A percentile compares a stretch with the other conserved stretches of the same genome.
These are phyloP conservation scores for Halcyon badia DNA, from an alignment of 2,797 vertebrate species.

Conservation along the genomic window DNA sequence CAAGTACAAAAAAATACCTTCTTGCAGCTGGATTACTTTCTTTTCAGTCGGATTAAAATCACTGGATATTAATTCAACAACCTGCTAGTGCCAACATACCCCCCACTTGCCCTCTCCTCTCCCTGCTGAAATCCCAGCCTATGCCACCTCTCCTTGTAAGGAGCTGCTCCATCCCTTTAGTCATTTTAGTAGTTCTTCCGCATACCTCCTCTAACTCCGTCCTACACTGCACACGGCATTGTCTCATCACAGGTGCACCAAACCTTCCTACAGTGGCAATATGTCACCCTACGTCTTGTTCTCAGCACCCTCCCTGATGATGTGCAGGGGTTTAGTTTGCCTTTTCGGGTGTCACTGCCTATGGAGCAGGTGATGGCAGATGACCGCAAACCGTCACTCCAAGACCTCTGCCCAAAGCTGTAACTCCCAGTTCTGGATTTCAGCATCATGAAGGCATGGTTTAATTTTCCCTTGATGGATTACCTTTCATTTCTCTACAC, in stretches of 20 bases:
- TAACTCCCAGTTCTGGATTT: not conserved
- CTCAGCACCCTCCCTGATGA: not conserved
- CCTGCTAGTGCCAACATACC: not conserved
- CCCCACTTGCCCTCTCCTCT: not conserved
- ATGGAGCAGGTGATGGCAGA: rapidly evolving
- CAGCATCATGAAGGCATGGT: not conserved
- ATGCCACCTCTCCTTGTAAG: not conserved
- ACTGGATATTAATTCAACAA: not conserved
- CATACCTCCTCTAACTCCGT: not conserved
- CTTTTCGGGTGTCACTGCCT: not conserved
- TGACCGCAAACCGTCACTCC: rapidly evolving
- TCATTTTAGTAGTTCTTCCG: not conserved
- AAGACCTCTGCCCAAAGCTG: not conserved
- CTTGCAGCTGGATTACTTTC: not conserved
- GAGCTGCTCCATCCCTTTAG: not conserved
- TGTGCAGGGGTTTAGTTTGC: not conserved
- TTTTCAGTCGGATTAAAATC: not conserved
- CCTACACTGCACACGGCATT: not conserved
- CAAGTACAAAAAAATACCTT: not conserved
- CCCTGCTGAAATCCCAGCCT: not conserved
- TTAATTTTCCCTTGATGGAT: not conserved
- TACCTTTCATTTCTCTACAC: not conserved
- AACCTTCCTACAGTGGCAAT: not conserved
- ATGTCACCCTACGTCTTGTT: too few relatives aligned
- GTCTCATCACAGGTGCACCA: not conserved